Evolutionary conservation across 2,888 invertebrate species (phyloP).

Genomic region (Nipponacmea schrenckii): DNA sequence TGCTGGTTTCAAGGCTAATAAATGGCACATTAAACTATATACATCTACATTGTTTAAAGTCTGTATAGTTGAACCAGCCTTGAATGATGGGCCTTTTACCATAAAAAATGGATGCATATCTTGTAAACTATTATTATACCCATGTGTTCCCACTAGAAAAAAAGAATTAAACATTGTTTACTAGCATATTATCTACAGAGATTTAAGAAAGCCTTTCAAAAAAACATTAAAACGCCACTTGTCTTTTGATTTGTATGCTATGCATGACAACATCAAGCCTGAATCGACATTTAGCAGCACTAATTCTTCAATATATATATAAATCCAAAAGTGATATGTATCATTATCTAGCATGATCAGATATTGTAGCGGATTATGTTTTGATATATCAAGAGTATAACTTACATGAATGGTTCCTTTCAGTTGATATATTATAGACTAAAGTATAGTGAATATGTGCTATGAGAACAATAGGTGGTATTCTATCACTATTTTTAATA

Average conservation of each 20-base stretch:
- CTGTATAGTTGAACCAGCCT: constrained; percentile 42
- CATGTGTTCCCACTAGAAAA: constrained; percentile 63
- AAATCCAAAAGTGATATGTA: too few species aligned
- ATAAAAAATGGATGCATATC: constrained; percentile 80
- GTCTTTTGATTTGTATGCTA: too few species aligned
- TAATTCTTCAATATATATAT: too few species aligned
- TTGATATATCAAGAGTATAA: neutral
- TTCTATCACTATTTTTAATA: constrained; percentile 60
- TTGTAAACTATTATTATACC: constrained; percentile 69
- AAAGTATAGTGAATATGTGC: constrained; percentile 56
- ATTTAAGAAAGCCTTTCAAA: too few species aligned
- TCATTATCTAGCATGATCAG: too few species aligned
- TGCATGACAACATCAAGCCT: too few species aligned
- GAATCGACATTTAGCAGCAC: too few species aligned
- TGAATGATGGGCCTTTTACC: constrained; percentile 73
- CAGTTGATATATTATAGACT: constrained; percentile 28
- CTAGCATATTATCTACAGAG: neutral
- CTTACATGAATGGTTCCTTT: neutral
- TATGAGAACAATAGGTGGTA: constrained; percentile 56
- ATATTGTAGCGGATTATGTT: too few species aligned
- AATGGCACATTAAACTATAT: constrained; percentile 63
- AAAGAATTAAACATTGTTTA: neutral
- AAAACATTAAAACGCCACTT: too few species aligned
- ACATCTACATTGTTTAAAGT: constrained; percentile 63
- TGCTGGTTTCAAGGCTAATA: constrained; percentile 56